These are phyloP conservation scores for Stigmatopora nigra DNA, from an alignment of 2,113 vertebrate genomes.

Conservation along the genomic window DNA sequence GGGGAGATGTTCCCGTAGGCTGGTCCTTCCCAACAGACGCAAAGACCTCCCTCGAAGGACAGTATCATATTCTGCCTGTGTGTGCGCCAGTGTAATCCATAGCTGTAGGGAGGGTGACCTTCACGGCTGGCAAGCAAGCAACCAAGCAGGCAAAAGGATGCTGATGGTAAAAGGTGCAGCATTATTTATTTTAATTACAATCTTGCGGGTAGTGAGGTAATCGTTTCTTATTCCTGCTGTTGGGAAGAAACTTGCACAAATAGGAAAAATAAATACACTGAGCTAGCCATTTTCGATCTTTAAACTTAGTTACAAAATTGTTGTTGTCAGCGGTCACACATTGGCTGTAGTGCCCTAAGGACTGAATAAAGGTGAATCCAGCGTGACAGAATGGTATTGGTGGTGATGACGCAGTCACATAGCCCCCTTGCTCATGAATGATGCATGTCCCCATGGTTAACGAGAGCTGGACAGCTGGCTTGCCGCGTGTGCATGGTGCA, in stretches of 20 bases:
- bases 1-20: constrained; percentile 28
- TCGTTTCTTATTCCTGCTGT: neutral
- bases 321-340: constrained; percentile 3
- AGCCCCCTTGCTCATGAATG: constrained; percentile 59
- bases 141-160: constrained; percentile 24
- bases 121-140: constrained; percentile 57
- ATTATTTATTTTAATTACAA: constrained; percentile 28
- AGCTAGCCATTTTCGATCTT: neutral
- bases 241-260: neutral
- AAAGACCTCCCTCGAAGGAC: constrained; percentile 58
- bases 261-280: neutral
- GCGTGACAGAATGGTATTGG: constrained; percentile 44
- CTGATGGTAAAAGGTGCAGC: constrained; percentile 29
- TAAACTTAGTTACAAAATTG: neutral
- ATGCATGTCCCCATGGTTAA: constrained; percentile 57
- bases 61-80: constrained; percentile 69
- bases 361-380: constrained; percentile 18
- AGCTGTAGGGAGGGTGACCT: constrained; percentile 72
- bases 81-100: constrained; percentile 69
- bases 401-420: constrained; percentile 58
- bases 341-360: constrained; percentile 7
- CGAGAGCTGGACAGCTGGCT: constrained; percentile 50
- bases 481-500: constrained; percentile 66
- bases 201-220: constrained; percentile 11
- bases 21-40: constrained; percentile 25